Percentiles rank a stretch among this genome's conserved stretches.
These are phyloP conservation scores for Trinectes maculatus DNA, from an alignment of 2,113 vertebrate species.

Conservation along the genomic window DNA sequence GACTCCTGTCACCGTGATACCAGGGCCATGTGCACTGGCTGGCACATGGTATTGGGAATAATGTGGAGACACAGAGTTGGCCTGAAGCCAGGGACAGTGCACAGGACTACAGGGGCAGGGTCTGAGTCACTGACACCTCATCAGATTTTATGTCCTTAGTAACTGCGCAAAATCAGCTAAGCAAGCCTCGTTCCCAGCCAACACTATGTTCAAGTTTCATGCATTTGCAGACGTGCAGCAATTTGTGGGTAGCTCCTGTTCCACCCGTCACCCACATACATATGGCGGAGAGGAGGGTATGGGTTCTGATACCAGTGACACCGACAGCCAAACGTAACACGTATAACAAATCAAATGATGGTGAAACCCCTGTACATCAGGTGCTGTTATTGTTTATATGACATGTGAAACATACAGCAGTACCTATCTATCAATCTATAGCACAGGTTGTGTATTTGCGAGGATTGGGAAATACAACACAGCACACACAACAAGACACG, in stretches of 20 bases:
- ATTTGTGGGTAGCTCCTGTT: neutral
- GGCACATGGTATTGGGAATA: constrained; percentile 66
- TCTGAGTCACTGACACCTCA: constrained; percentile 24
- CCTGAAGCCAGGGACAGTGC: constrained; percentile 47
- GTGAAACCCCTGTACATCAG: neutral
- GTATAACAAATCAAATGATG: neutral
- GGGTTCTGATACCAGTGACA: neutral
- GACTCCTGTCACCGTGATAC: constrained; percentile 41
- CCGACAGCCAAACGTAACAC: neutral
- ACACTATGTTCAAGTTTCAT: constrained; percentile 1
- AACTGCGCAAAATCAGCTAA: constrained; percentile 28
- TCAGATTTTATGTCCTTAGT: constrained; percentile 15
- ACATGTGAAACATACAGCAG: too few species aligned
- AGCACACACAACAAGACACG: too few species aligned
- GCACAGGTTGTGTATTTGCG: too few species aligned
- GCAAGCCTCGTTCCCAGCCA: constrained; percentile 7
- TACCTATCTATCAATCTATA: too few species aligned
- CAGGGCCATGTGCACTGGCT: constrained; percentile 63
- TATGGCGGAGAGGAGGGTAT: neutral
- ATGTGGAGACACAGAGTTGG: constrained; percentile 52
- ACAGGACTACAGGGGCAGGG: constrained; percentile 38
- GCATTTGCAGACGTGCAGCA: neutral
- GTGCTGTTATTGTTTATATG: neutral
- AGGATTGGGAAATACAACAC: too few species aligned
- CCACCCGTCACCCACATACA: neutral